Base-by-base conservation (phyloP, 2,113 vertebrate genomes). In the Carassius carassius region DNA sequence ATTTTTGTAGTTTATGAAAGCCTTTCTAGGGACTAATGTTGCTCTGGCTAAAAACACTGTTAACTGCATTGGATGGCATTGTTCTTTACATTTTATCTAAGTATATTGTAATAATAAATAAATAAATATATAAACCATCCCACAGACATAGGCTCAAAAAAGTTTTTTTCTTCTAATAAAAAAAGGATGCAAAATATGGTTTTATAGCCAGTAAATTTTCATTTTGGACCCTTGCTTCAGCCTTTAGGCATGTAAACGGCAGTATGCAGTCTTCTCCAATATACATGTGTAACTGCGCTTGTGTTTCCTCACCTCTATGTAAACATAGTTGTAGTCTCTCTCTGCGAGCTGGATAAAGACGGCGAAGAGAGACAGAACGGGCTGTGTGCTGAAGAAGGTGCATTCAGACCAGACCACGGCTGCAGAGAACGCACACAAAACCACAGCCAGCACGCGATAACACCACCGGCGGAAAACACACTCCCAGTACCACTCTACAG, bases 321-420 rank as follows among this genome's bases (percentile, higher is more conserved):
- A 97, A 88, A 98, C 95, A 89, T 99, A 98, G 90, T 97, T 97
- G 84, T 97, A 95, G 1, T 96, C 95, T 87, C 91, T 95, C 91
- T 97, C 96, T 25, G 97, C 97, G 85, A 95, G 89, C 73, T 97
- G 96, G 90, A 99, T 96, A 90, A 98, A 96, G 89, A 98, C 93
- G 0, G 97, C 97, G 79, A 98, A 98, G 54, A 98, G 93, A 0
- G 97, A 99, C 2, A 99, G 92, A 90, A 98, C 95, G 0, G 97
- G 97, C 0, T 85, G 92, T 19, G 96, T 96, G 92, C 96, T 98
- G 92, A 98, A 99, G 94, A 99, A 98, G 0, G 97, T 98, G 91
- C 97, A 98, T 84, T 98, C 97, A 1, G 97, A 99, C 97, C 97
- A 99, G 47, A 98, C 96, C n/a, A 99, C 97, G 21, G 96, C 93